phyloP scores from a whole-genome alignment of 2,113 vertebrate genomes.

The Ochotona princeps region DNA sequence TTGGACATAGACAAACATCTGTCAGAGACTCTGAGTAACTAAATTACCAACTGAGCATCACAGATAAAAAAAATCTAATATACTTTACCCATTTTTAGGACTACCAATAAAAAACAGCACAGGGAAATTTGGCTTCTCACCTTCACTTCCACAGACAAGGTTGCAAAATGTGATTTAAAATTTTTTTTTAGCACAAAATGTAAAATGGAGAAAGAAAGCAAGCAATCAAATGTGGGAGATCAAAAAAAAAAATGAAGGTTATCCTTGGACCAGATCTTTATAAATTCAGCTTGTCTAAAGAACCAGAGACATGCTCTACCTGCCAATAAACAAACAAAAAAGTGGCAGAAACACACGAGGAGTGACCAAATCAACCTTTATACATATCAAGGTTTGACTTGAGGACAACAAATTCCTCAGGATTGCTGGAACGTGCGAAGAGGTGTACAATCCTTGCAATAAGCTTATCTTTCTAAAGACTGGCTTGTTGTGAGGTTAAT shows the following conservation, averaged over 20 bases:
- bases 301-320: slow-evolving; percentile 9
- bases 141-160: background rate
- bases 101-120: background rate
- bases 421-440: background rate
- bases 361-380: slow-evolving; percentile 44
- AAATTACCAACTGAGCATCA: background rate
- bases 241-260: slow-evolving; percentile 18
- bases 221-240: background rate
- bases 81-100: slow-evolving; percentile 20
- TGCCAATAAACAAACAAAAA: slow-evolving; percentile 48
- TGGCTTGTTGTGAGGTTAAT: background rate
- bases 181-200: background rate
- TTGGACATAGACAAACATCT: background rate
- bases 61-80: slow-evolving; percentile 16
- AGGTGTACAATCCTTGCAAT: background rate
- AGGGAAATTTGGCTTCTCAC: background rate
- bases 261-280: background rate
- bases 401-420: background rate
- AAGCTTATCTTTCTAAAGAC: background rate
- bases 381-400: background rate
- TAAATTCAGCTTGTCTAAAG: slow-evolving; percentile 19
- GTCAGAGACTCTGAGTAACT: background rate
- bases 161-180: background rate
- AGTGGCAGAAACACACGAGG: background rate
- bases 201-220: background rate